A percentile compares a stretch with the other conserved stretches of the same genome.
Evolutionary conservation across 2,888 invertebrate genomes (phyloP).

Genomic region (Maniola hyperantus): DNA sequence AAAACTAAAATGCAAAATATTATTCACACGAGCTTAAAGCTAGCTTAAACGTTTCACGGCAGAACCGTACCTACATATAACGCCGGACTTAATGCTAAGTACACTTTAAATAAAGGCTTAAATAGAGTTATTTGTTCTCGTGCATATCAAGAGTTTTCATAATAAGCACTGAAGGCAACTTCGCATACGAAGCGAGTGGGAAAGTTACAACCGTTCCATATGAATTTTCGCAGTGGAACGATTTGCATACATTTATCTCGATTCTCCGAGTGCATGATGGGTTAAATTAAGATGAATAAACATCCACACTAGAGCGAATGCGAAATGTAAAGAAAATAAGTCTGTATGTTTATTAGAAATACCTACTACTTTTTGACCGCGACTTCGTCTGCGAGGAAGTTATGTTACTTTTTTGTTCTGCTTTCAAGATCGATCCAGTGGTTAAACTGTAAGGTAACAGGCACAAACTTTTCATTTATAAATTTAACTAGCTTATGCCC

Average conservation of each 20-base stretch:
- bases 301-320: background rate
- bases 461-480: too few relatives aligned
- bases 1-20: slow-evolving; percentile 1
- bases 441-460: too few relatives aligned
- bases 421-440: too few relatives aligned
- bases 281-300: slow-evolving; percentile 27
- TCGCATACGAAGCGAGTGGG: slow-evolving; percentile 41
- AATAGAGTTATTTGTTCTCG: slow-evolving; percentile 38
- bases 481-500: too few relatives aligned
- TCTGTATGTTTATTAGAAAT: background rate
- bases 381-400: too few relatives aligned
- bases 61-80: slow-evolving; percentile 3
- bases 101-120: slow-evolving; percentile 41
- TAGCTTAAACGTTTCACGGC: slow-evolving; percentile 11
- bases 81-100: slow-evolving; percentile 23
- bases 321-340: background rate
- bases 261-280: slow-evolving; percentile 20
- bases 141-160: slow-evolving; percentile 38
- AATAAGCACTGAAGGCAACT: slow-evolving; percentile 36
- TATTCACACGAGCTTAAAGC: slow-evolving; percentile 6
- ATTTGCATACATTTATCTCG: slow-evolving; percentile 36
- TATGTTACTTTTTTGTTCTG: too few relatives aligned
- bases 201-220: slow-evolving; percentile 41
- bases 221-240: slow-evolving; percentile 36
- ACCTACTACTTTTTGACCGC: too few relatives aligned